These are phyloP conservation scores for Lagria hirta DNA, from an alignment of 2,888 invertebrate species.

Conservation along the genomic window DNA sequence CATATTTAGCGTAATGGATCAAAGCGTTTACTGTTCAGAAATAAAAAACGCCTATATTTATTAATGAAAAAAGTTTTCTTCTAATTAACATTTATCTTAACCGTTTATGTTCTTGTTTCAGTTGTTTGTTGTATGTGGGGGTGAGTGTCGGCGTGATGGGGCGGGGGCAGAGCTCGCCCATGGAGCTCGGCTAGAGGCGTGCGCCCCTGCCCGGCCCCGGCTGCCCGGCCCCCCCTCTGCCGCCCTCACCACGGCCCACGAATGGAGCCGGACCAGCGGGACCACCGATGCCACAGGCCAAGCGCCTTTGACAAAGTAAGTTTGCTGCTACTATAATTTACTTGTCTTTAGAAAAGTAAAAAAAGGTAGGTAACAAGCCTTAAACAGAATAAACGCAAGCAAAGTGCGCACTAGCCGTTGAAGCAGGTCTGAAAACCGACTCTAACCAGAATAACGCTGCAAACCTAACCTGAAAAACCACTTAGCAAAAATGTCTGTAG, in stretches of 20 bases:
- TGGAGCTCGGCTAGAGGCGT: slow-evolving; percentile 84
- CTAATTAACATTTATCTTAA: slow-evolving; percentile 4
- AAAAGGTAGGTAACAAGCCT: too few species aligned
- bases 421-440: too few species aligned
- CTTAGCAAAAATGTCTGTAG: too few species aligned
- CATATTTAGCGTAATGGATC: too few species aligned
- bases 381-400: too few species aligned
- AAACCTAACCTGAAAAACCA: too few species aligned
- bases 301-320: slow-evolving; percentile 62
- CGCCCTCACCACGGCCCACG: slow-evolving; percentile 69
- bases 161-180: slow-evolving; percentile 73
- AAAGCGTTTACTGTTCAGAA: too few species aligned
- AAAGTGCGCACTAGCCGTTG: too few species aligned
- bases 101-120: slow-evolving; percentile 50
- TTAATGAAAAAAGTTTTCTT: too few species aligned
- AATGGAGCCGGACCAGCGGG: slow-evolving; percentile 84
- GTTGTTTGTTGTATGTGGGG: slow-evolving; percentile 65
- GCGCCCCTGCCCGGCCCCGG: slow-evolving; percentile 67
- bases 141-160: slow-evolving; percentile 80
- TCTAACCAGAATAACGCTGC: too few species aligned
- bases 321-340: slow-evolving; percentile 8
- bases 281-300: slow-evolving; percentile 67
- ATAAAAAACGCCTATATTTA: too few species aligned
- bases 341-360: too few species aligned
- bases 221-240: slow-evolving; percentile 56